Conservation (phyloP, 2,113 vertebrate genomes). For the Machaerirhynchus nigripectus region DNA sequence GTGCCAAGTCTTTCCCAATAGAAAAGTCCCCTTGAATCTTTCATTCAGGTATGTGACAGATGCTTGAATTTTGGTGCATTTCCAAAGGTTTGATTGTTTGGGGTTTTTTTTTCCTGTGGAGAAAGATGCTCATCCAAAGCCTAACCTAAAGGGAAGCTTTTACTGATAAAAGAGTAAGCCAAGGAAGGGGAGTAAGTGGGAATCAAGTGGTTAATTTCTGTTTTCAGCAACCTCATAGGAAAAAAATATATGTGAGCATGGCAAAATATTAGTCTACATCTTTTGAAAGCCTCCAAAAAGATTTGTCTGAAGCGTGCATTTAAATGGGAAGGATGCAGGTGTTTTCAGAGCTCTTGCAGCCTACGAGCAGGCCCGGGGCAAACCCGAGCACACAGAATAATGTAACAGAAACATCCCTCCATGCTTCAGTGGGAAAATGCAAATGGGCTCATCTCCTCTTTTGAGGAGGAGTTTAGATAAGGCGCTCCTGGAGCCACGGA, state of each 20-base stretch:
- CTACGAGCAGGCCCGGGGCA: conserved; percentile 77
- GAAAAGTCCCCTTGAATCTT: not conserved
- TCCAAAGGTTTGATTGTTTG: not conserved
- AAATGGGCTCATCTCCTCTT: conserved; percentile 75
- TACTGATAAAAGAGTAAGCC: not conserved
- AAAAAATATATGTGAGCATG: conserved; percentile 52
- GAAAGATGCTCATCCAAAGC: not conserved
- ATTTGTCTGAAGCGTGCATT: conserved; percentile 73
- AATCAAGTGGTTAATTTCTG: conserved; percentile 65
- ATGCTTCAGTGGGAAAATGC: conserved; percentile 74
- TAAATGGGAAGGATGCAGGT: conserved; percentile 75
- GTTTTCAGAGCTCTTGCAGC: conserved; percentile 73
- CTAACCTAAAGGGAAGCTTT: not conserved
- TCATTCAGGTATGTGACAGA: not conserved
- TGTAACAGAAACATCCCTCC: conserved; percentile 65
- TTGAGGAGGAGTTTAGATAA: conserved; percentile 71
- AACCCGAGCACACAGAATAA: conserved; percentile 57
- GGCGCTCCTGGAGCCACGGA: conserved; percentile 68
- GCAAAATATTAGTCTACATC: conserved; percentile 61
- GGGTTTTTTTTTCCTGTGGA: not conserved
- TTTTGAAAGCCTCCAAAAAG: conserved; percentile 68
- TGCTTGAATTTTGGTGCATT: not conserved
- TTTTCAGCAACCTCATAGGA: conserved; percentile 20
- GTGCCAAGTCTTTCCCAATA: not conserved
- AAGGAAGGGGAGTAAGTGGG: not conserved